Evolutionary conservation across 2,888 invertebrate species (phyloP).

Genomic region (Geophilus truncorum): DNA sequence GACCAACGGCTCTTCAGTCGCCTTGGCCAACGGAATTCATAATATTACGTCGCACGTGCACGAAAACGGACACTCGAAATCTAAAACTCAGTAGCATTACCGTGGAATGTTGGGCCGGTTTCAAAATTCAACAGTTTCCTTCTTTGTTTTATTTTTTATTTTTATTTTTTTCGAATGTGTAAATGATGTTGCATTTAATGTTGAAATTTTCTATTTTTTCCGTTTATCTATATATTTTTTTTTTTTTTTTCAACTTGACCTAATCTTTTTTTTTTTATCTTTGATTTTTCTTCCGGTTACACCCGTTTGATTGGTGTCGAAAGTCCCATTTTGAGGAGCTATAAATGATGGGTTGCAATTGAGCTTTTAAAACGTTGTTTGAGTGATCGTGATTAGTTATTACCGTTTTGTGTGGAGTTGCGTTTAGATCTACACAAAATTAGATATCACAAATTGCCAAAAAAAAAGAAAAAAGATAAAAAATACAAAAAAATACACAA

Average conservation of each 20-base stretch:
- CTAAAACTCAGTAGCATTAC: neutral
- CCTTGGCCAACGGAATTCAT: neutral
- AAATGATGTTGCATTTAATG: neutral
- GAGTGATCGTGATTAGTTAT: no score
- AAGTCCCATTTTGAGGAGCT: no score
- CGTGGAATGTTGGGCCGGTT: no score
- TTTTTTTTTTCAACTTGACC: neutral
- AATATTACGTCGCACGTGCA: neutral
- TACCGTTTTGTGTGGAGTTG: no score
- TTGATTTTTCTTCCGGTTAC: neutral
- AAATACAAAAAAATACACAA: neutral
- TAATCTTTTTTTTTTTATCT: neutral
- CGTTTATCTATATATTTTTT: neutral
- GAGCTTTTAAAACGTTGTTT: no score
- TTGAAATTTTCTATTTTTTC: neutral
- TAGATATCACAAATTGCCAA: neutral
- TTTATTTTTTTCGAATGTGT: no score
- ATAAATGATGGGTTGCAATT: no score
- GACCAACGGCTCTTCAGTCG: no score
- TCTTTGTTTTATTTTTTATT: no score
- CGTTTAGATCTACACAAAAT: no score
- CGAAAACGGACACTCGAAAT: constrained; percentile 16
- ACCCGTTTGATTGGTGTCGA: no score
- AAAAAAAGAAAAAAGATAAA: neutral
- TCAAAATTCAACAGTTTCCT: no score